These are phyloP conservation scores for Agelaius tricolor DNA, from an alignment of 2,113 vertebrate species.

Conservation along the genomic window DNA sequence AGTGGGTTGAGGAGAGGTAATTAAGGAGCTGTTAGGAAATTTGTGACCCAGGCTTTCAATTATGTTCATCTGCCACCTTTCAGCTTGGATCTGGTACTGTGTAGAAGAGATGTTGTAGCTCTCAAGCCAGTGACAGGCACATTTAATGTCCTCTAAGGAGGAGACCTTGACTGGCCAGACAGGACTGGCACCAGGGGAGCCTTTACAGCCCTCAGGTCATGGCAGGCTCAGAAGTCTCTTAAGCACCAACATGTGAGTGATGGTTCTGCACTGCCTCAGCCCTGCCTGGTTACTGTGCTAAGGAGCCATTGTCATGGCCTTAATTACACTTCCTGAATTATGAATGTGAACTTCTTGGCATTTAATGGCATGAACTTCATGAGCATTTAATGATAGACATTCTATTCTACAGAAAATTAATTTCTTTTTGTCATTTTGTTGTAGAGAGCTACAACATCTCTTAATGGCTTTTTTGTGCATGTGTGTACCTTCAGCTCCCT, in stretches of 20 bases:
- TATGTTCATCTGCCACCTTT: background rate
- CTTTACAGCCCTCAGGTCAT: background rate
- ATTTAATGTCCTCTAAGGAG: background rate
- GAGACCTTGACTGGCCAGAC: background rate
- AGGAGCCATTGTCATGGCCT: background rate
- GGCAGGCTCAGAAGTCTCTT: background rate
- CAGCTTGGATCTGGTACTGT: accelerated
- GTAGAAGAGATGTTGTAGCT: background rate
- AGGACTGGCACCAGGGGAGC: background rate
- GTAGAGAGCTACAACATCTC: background rate
- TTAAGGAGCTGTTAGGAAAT: background rate
- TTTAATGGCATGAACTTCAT: background rate
- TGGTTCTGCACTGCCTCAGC: background rate
- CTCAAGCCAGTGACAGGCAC: background rate
- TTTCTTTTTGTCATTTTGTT: background rate
- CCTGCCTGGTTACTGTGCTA: background rate
- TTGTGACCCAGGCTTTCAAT: background rate
- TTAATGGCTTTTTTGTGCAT: background rate
- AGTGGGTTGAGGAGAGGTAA: background rate
- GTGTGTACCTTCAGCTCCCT: background rate
- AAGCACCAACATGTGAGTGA: background rate
- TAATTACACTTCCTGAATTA: background rate
- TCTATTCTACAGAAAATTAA: background rate
- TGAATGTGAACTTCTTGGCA: background rate
- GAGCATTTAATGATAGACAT: background rate